Evolutionary conservation across 2,888 invertebrate genomes (phyloP).

Genomic region (Drosophila yooni): DNA sequence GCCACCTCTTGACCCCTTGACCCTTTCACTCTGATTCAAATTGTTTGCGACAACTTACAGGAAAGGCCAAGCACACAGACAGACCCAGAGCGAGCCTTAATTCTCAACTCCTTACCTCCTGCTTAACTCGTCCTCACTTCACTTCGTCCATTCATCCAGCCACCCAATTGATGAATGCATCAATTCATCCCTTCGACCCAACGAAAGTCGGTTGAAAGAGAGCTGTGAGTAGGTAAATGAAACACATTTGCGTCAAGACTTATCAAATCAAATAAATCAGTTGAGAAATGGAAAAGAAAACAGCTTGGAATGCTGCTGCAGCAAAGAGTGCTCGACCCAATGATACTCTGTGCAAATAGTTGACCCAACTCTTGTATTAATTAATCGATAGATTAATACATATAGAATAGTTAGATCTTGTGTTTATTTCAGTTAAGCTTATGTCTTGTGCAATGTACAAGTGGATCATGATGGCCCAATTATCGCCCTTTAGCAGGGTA

Average conservation of each 20-base stretch:
- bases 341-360: conserved; percentile 11
- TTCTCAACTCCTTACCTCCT: conserved; percentile 1
- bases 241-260: conserved; percentile 72
- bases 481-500: conserved; percentile 3
- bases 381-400: neutral
- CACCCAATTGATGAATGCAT: conserved; percentile 9
- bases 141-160: neutral
- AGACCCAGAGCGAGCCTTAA: neutral
- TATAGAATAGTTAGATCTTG: neutral
- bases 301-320: neutral
- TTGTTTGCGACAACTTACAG: conserved; percentile 35
- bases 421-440: neutral
- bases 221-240: conserved; percentile 53
- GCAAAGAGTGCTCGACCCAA: too few species aligned
- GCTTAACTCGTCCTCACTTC: neutral
- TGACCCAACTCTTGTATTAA: neutral
- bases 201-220: conserved; percentile 19
- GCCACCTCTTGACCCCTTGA: conserved; percentile 26
- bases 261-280: conserved; percentile 75
- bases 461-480: neutral
- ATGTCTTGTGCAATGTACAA: neutral
- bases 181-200: neutral
- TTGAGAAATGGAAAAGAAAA: conserved; percentile 21
- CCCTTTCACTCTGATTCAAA: conserved; percentile 31
- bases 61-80: conserved; percentile 30